phyloP scores from a whole-genome alignment of 2,113 vertebrate genomes.

The Prochilodus magdalenae region DNA sequence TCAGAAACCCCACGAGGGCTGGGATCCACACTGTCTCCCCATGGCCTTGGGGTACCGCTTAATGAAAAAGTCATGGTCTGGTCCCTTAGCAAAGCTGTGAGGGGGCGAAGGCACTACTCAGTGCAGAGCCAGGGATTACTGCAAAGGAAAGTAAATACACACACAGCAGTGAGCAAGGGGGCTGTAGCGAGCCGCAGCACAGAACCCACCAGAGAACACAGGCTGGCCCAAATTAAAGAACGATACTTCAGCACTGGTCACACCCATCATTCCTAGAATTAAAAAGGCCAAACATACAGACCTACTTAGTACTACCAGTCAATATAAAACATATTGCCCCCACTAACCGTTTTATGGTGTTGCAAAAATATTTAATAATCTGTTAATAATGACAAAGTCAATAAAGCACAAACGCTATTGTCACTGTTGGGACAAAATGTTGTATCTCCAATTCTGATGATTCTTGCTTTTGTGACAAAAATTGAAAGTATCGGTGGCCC shows the following conservation, averaged over 20 bases:
- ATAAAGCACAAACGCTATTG: neutral
- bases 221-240: slow-evolving; percentile 17
- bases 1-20: slow-evolving; percentile 62
- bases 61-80: slow-evolving; percentile 82
- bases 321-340: neutral
- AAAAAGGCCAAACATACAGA: neutral
- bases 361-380: neutral
- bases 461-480: too few species aligned
- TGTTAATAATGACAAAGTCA: neutral
- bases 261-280: slow-evolving; percentile 15
- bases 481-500: too few species aligned
- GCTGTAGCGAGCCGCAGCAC: slow-evolving; percentile 27
- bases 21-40: slow-evolving; percentile 71
- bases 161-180: slow-evolving; percentile 73
- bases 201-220: slow-evolving; percentile 32
- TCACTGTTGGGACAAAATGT: too few species aligned
- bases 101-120: slow-evolving; percentile 86
- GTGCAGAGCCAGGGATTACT: slow-evolving; percentile 99
- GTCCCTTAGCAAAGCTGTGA: slow-evolving; percentile 83
- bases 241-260: slow-evolving; percentile 25
- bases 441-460: too few species aligned
- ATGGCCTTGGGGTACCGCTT: slow-evolving; percentile 75
- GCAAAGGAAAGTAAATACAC: slow-evolving; percentile 88
- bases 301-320: neutral
- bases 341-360: neutral